Evolutionary conservation across 2,113 vertebrate species (phyloP), one percentile per base, ranked within the genome.

Genomic region (Gasterosteus aculeatus): DNA sequence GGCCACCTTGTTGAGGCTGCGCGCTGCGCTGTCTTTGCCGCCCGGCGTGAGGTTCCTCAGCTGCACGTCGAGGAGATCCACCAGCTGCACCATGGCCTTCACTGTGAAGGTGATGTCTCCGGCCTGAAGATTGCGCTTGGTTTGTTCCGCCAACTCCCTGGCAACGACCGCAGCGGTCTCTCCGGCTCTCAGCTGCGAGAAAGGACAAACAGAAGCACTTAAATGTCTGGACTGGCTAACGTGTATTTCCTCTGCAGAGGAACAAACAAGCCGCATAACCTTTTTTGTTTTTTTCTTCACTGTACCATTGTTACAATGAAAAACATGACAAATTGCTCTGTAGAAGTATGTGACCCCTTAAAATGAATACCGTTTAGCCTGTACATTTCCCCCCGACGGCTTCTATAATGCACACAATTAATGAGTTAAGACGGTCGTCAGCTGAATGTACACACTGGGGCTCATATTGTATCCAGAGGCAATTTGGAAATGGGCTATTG

Each of bases 91-190:
- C 95, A 99, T 96, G 79, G 97, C 96, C 0, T 95, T 95, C 31
- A 99, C 97, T 0, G 97, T 97, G 85, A 96, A 99, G 0, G 95
- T 95, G 82, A 99, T 95, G 88, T 99, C 98, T 0, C 98, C 98
- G 0, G 97, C 95, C 0, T 98, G 97, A 80, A 99, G 79, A 41
- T 96, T 96, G 64, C 85, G 96, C 85, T 96, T 95, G 1, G 97
- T 99, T 77, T 98, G 97, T 75, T 99, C 98, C 0, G 98, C 96
- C 42, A 99, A 93, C 85, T 99, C 98, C 65, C 97, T 94, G 10
- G 97, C 97, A 19, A 99, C 97, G 85, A 98, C 97, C 63, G 97
- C 97, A 0, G 98, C 98, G 10, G 97, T 96, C 90, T 99, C 98
- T 61, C 96, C 96, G 0, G 96, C 95, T 88, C 91, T 96, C 77